Evolutionary conservation across 2,888 invertebrate species (phyloP), one percentile per base, ranked within the genome.

Genomic region (Pharmacophagus antenor): DNA sequence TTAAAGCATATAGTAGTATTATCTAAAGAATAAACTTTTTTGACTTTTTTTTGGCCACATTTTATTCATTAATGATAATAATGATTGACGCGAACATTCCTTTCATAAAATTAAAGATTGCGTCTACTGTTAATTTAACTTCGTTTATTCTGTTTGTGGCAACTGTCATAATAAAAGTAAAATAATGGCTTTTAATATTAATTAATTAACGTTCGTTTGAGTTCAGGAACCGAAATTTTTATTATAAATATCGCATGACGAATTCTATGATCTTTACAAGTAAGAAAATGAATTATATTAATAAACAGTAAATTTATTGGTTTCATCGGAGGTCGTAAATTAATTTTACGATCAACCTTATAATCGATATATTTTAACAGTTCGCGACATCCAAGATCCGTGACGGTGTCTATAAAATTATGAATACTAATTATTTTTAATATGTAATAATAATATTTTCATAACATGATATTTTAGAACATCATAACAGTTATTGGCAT

Each of bases 371-470:
- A 41, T 51, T 50, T 17, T 46, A 25, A 25, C 17, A 22, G 50
- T 44, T 50, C 44, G 21, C 8, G 18, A 42, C 25, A 50, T 27
- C 15, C 12, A 3, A 46, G 25, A 37, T 50, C 46, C 46, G 51
- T 18, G n/a, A 22, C 56, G 41, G n/a, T 7, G 17, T 51, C 37
- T 42, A 41, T 51, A 23, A 44, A 50, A 50, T 42, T 56, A 44
- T 50, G 42, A 56, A 56, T 50, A 50, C 27, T 56, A 42, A 56
- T 50, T n/a, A n/a, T n/a, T n/a, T n/a, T n/a, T n/a, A 44, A 27
- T n/a, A 27, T 31, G 51, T 58, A 22, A 57, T 18, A 51, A 51
- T 46, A 31, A 31, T 46, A 51, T 50, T 46, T 51, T 15, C 5
- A 31, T 58, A 58, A 58, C 17, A 23, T 46, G 21, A 58, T 52